A percentile compares a stretch with the other conserved stretches of the same genome.
These are phyloP conservation scores for Microctenopoma stevenorrisi DNA, from an alignment of 2,797 vertebrate species.

Conservation along the genomic window DNA sequence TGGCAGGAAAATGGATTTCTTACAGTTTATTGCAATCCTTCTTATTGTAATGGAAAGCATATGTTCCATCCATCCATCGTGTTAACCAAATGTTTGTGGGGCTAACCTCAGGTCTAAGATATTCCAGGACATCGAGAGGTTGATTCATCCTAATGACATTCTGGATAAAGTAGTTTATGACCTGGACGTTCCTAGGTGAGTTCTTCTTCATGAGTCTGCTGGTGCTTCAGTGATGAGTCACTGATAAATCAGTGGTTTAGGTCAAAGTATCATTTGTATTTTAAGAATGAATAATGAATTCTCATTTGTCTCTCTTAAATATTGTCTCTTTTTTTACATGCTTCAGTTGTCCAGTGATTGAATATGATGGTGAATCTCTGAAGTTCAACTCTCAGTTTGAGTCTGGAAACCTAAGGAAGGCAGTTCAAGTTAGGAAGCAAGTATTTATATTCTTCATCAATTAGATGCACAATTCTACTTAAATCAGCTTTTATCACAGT, in stretches of 20 bases:
- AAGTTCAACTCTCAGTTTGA: constrained; percentile 99
- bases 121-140: constrained; percentile 96
- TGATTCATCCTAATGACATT: constrained; percentile 95
- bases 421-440: constrained; percentile 97
- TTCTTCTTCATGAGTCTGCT: constrained; percentile 7
- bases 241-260: background rate
- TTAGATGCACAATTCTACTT: background rate
- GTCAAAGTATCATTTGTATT: constrained; percentile 13
- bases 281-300: constrained; percentile 3
- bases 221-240: background rate
- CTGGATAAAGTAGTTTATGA: constrained; percentile 97
- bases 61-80: background rate
- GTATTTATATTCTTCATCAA: constrained; percentile 44
- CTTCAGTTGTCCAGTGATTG: constrained; percentile 86
- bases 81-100: constrained; percentile 15
- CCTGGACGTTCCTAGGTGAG: constrained; percentile 91
- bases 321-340: constrained; percentile 28
- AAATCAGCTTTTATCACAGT: background rate
- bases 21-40: background rate
- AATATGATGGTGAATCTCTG: constrained; percentile 90
- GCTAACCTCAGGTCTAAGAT: constrained; percentile 90
- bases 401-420: constrained; percentile 97
- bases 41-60: background rate
- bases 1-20: background rate
- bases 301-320: background rate